Conservation (phyloP, 1,140 invertebrate genomes). For the Caenorhabditis latens region DNA sequence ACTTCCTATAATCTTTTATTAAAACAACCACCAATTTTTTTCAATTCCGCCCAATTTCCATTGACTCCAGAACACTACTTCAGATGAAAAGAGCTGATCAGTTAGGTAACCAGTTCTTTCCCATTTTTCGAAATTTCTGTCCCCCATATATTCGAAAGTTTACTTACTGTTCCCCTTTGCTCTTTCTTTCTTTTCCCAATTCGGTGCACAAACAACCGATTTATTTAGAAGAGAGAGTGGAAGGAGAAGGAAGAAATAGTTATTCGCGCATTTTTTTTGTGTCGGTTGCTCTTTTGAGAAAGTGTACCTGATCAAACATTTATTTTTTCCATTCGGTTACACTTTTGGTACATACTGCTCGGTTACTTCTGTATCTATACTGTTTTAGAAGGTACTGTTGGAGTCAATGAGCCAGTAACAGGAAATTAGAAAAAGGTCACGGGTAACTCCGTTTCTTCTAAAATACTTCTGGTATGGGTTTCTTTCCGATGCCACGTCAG, state of each 20-base stretch:
- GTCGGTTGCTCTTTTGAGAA: neutral
- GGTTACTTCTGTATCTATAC: neutral
- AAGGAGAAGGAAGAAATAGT: conserved; percentile 3
- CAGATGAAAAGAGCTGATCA: neutral
- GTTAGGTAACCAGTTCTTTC: neutral
- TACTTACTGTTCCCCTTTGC: conserved; percentile 5
- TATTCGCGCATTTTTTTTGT: conserved; percentile 15
- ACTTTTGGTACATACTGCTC: neutral
- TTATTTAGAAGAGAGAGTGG: neutral
- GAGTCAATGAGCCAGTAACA: no score
- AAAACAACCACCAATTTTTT: neutral
- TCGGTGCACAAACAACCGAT: conserved; percentile 36
- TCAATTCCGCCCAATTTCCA: neutral
- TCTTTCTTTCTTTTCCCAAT: neutral
- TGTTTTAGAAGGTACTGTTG: neutral
- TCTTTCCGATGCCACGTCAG: no score
- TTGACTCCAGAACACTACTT: neutral
- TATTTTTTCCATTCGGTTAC: neutral
- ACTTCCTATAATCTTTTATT: neutral
- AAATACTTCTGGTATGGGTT: no score
- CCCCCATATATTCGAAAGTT: neutral
- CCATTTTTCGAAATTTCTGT: neutral
- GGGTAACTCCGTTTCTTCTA: no score
- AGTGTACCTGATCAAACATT: conserved; percentile 38
- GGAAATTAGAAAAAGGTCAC: no score